Evolutionary conservation across 2,888 invertebrate species (phyloP).

Genomic region (Cantharis flavilabris): DNA sequence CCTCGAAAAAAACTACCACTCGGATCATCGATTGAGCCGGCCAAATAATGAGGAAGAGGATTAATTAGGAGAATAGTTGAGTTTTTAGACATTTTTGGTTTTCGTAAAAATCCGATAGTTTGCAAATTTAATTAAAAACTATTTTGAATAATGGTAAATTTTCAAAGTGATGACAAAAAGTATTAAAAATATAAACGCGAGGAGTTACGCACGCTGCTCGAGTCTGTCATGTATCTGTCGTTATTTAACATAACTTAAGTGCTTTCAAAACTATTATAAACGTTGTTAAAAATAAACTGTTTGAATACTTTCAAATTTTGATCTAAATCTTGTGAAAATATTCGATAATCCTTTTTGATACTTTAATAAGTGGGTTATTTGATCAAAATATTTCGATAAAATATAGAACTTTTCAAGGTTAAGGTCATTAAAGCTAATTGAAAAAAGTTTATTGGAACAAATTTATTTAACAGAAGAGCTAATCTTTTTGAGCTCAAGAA

Average conservation of each 20-base stretch:
- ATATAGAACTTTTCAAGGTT: background rate
- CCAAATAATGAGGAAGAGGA: background rate
- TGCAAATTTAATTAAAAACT: background rate
- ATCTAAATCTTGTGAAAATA: background rate
- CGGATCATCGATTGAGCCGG: background rate
- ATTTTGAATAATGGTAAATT: background rate
- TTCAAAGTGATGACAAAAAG: background rate
- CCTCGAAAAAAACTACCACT: background rate
- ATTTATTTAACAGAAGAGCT: background rate
- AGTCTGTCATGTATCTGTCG: background rate
- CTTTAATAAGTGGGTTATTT: background rate
- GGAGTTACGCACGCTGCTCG: background rate
- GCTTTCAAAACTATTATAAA: slow-evolving; percentile 2
- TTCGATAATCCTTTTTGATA: background rate
- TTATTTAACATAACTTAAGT: background rate
- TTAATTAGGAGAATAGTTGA: background rate
- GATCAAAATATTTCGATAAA: background rate
- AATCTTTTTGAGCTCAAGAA: background rate
- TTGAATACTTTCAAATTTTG: background rate
- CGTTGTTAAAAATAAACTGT: background rate
- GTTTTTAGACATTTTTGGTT: background rate
- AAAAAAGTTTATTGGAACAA: background rate
- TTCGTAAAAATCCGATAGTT: background rate
- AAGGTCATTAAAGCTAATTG: background rate
- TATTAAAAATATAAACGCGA: background rate